Percentiles rank a stretch among this genome's conserved stretches.
These are phyloP conservation scores for Cyprinodon variegatus DNA, from an alignment of 2,113 vertebrate genomes.

Conservation along the genomic window DNA sequence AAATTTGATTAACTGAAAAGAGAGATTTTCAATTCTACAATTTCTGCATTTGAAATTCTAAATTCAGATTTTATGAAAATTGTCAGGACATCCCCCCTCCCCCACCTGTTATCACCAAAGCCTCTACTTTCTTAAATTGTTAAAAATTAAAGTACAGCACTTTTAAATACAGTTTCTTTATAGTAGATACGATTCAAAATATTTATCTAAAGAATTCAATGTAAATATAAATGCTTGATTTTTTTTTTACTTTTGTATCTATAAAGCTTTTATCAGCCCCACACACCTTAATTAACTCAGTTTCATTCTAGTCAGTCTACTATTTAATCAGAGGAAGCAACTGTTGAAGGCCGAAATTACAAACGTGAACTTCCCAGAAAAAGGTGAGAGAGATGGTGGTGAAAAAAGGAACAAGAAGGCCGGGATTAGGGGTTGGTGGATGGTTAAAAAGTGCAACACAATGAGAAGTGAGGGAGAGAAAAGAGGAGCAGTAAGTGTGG, in stretches of 20 bases:
- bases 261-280: constrained; percentile 15
- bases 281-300: background rate
- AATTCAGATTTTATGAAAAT: background rate
- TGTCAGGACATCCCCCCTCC: background rate
- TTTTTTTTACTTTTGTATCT: background rate
- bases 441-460: constrained; percentile 35
- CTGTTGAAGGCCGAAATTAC: constrained; percentile 61
- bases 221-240: background rate
- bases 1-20: background rate
- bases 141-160: background rate
- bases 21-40: background rate
- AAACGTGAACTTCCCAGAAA: constrained; percentile 33
- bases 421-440: constrained; percentile 7
- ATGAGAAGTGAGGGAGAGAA: constrained; percentile 18
- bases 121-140: background rate
- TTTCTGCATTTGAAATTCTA: background rate
- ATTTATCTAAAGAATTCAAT: constrained; percentile 9
- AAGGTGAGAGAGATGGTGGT: constrained; percentile 40
- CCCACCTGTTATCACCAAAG: background rate
- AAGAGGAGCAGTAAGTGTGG: constrained; percentile 32
- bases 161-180: background rate
- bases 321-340: constrained; percentile 54
- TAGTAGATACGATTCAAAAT: constrained; percentile 5
- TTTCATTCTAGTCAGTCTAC: background rate
- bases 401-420: constrained; percentile 11